Evolutionary conservation across 2,888 invertebrate species (phyloP), one percentile per base, ranked within the genome.

Genomic region (Caenorhabditis angaria): DNA sequence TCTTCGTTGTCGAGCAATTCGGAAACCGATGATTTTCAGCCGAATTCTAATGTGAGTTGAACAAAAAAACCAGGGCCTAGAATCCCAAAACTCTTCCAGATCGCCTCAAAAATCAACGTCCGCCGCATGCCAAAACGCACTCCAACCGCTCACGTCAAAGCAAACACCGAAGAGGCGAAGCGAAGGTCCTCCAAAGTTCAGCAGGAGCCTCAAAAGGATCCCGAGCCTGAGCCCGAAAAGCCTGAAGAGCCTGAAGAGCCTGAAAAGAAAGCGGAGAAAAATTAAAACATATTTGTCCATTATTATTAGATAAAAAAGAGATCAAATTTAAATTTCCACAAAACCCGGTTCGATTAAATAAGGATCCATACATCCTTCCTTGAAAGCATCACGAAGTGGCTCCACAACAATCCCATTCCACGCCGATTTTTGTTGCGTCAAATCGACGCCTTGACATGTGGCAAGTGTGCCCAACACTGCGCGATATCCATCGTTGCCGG

Each of bases 381-480:
- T 25, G 24, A 28, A 70, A 1, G 59, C 65, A 6, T 35, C 41
- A 0, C 14, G 5, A 12, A 50, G 14, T 8, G 66, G 71, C 2
- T 29, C 18, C 27, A 66, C 53, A 18, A 55, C 59, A 22, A 61
- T 41, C 14, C 18, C 18, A 18, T 57, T 35, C 55, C 62, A 20
- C 59, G 51, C 61, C 61, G 41, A 70, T 6, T 41, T 5, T 2
- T 48, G 54, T 51, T 51, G 50, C 6, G 69, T 64, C 24, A 69
- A 56, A n/a, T 69, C 69, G n/a, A n/a, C n/a, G n/a, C n/a, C n/a
- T n/a, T n/a, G n/a, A n/a, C n/a, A n/a, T n/a, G n/a, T n/a, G n/a
- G n/a, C n/a, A n/a, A n/a, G 60, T 0, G 65, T 68, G 35, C 78
- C 78, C 0, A 78, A 50, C 20, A 78, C 59, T 8, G 74, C 67